Evolutionary conservation across 2,888 invertebrate genomes (phyloP).

Genomic region (Amblyteles armatorius): DNA sequence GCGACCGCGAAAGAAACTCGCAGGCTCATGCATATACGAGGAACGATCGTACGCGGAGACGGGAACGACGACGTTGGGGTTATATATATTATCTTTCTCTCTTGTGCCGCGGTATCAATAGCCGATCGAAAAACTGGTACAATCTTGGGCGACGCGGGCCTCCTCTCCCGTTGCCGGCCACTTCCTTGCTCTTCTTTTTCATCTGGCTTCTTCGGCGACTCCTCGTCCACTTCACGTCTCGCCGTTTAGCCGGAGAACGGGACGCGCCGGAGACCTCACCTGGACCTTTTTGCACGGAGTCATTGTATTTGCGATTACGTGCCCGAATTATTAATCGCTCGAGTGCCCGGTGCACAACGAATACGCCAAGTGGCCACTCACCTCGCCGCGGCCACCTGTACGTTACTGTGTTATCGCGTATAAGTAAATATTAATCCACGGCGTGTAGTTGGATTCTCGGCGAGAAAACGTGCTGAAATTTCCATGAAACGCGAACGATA

Average conservation of each 20-base stretch:
- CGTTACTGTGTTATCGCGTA: slow-evolving; percentile 17
- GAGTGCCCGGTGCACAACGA: slow-evolving; percentile 19
- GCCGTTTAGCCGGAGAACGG: slow-evolving; percentile 60
- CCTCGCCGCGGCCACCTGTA: slow-evolving; percentile 50
- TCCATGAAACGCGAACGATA: background rate
- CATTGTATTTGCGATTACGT: slow-evolving; percentile 79
- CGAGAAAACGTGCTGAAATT: background rate
- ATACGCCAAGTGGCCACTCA: slow-evolving; percentile 39
- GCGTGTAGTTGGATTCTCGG: background rate
- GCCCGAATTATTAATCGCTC: slow-evolving; percentile 80
- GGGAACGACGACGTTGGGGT: slow-evolving; percentile 37
- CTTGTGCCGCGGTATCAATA: slow-evolving; percentile 78
- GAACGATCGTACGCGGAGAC: slow-evolving; percentile 60
- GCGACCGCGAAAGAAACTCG: slow-evolving; percentile 80
- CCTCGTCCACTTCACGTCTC: slow-evolving; percentile 64
- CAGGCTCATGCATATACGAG: slow-evolving; percentile 81
- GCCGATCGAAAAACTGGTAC: slow-evolving; percentile 82
- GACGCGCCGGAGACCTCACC: slow-evolving; percentile 71
- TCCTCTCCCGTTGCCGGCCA: slow-evolving; percentile 44
- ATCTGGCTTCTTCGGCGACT: slow-evolving; percentile 62
- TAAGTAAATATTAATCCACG: slow-evolving; percentile 2
- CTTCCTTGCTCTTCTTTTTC: slow-evolving; percentile 26
- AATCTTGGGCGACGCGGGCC: slow-evolving; percentile 77
- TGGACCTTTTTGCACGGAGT: slow-evolving; percentile 79
- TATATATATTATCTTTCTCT: slow-evolving; percentile 12